Evolutionary conservation across 2,888 invertebrate genomes (phyloP).

Genomic region (Leucozona laternaria): DNA sequence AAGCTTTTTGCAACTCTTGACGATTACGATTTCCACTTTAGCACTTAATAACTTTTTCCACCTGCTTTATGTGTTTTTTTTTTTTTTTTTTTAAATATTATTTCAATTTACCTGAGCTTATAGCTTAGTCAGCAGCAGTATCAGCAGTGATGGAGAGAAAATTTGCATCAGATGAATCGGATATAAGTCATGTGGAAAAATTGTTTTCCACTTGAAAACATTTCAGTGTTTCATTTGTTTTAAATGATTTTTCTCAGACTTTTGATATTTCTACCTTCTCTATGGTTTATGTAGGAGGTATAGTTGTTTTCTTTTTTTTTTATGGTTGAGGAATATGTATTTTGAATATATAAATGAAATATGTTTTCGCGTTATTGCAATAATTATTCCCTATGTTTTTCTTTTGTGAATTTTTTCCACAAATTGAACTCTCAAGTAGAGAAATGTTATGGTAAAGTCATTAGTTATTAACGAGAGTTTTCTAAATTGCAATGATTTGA

Average conservation of each 20-base stretch:
- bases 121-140: not conserved
- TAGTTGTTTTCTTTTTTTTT: not conserved
- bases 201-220: slow-evolving; percentile 76
- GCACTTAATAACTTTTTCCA: slow-evolving; percentile 74
- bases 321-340: not conserved
- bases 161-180: slow-evolving; percentile 50
- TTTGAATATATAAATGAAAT: slow-evolving; percentile 32
- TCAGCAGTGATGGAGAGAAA: slow-evolving; percentile 6
- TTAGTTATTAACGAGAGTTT: slow-evolving; percentile 31
- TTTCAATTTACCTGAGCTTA: slow-evolving; percentile 20
- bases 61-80: slow-evolving; percentile 28
- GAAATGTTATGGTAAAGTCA: slow-evolving; percentile 50
- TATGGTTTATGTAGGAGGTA: not conserved
- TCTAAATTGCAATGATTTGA: slow-evolving; percentile 24
- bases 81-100: slow-evolving; percentile 22
- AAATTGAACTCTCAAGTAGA: slow-evolving; percentile 68
- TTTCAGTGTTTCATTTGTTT: slow-evolving; percentile 74
- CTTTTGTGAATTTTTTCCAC: slow-evolving; percentile 60
- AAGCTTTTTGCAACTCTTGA: slow-evolving; percentile 29
- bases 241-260: slow-evolving; percentile 70
- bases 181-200: slow-evolving; percentile 74
- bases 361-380: slow-evolving; percentile 26
- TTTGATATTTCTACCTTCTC: slow-evolving; percentile 22
- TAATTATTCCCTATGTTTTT: slow-evolving; percentile 25
- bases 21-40: slow-evolving; percentile 68